These are phyloP conservation scores for Drosophila mimica DNA, from an alignment of 2,888 invertebrate genomes.

Conservation along the genomic window DNA sequence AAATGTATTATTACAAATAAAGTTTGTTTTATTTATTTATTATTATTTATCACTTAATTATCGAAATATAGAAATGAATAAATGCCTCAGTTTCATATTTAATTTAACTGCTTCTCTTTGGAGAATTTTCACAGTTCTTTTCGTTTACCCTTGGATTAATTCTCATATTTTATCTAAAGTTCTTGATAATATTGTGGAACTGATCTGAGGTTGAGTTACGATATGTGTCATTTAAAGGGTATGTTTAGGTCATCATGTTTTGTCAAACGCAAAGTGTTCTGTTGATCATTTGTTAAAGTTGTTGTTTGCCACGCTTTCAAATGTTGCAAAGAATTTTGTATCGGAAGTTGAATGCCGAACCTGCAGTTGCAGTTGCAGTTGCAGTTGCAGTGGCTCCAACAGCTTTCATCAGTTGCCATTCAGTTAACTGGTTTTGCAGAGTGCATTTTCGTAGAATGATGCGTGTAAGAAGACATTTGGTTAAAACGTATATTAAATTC, in stretches of 20 bases:
- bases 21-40: background rate
- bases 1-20: background rate
- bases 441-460: constrained; percentile 37
- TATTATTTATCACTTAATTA: too few species aligned
- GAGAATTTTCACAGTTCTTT: background rate
- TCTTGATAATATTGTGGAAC: background rate
- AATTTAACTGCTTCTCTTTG: background rate
- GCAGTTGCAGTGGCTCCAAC: constrained; percentile 2
- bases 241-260: background rate
- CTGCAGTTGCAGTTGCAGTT: background rate
- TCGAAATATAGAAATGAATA: background rate
- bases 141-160: too few species aligned
- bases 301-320: constrained; percentile 6
- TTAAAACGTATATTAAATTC: constrained; percentile 37
- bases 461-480: constrained; percentile 1
- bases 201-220: background rate
- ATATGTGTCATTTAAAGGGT: background rate
- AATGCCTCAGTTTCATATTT: background rate
- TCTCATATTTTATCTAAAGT: background rate
- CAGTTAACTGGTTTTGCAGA: background rate
- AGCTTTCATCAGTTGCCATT: constrained; percentile 14
- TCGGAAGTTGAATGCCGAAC: constrained; percentile 1
- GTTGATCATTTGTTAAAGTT: background rate
- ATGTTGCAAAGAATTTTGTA: constrained; percentile 24
- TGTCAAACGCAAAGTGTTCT: background rate